Conservation (phyloP, 2,888 invertebrate species). For the Agrilus cyanescens region DNA sequence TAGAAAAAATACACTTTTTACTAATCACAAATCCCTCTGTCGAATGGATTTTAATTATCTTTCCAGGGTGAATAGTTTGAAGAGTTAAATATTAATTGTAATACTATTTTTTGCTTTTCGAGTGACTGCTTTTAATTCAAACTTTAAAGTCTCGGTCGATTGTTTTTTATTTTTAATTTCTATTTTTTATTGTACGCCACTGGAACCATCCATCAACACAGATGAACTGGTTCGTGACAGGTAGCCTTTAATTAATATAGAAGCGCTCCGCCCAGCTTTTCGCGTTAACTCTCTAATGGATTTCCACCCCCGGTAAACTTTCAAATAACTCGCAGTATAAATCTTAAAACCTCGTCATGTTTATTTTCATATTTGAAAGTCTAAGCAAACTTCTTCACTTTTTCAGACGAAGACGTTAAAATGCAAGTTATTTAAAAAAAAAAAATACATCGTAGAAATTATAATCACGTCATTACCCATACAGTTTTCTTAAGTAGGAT, state of each 20-base stretch:
- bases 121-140: too few species aligned
- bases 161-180: neutral
- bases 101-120: too few species aligned
- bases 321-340: slow-evolving; percentile 31
- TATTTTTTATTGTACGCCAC: slow-evolving; percentile 21
- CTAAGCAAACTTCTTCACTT: neutral
- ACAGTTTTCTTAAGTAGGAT: too few species aligned
- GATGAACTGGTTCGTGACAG: slow-evolving; percentile 33
- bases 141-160: neutral
- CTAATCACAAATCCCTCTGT: too few species aligned
- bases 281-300: slow-evolving; percentile 34
- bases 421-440: too few species aligned
- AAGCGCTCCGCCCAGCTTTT: slow-evolving; percentile 34
- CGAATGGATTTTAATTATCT: too few species aligned
- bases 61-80: too few species aligned
- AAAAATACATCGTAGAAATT: too few species aligned
- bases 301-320: slow-evolving; percentile 32
- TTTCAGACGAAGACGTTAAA: too few species aligned
- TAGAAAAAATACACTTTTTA: too few species aligned
- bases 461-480: too few species aligned
- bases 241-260: slow-evolving; percentile 37
- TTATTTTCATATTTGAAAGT: slow-evolving; percentile 10
- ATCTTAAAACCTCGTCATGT: slow-evolving; percentile 23
- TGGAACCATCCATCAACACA: slow-evolving; percentile 32
- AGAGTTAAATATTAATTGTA: too few species aligned